Evolutionary conservation across 2,797 vertebrate genomes (phyloP).

Genomic region (Kryptolebias ocellatus): DNA sequence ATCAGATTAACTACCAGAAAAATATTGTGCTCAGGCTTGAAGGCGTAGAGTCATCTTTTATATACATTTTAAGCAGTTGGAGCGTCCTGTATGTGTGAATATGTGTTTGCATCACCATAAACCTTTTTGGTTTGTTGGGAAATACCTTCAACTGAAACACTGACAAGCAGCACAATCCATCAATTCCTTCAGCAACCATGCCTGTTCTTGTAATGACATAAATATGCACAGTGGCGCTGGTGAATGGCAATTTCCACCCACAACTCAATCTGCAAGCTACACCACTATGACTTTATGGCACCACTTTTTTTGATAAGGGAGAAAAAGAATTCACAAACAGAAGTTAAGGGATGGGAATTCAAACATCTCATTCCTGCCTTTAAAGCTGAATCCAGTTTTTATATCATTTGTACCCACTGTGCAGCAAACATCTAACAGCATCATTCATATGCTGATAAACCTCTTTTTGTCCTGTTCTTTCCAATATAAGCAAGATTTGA

Average conservation of each 20-base stretch:
- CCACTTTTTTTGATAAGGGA: slow-evolving; percentile 23
- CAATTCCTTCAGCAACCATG: slow-evolving; percentile 52
- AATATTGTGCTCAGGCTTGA: slow-evolving; percentile 64
- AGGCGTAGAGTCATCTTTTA: slow-evolving; percentile 70
- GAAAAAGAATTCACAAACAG: slow-evolving; percentile 22
- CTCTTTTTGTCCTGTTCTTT: slow-evolving; percentile 41
- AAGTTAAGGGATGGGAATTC: slow-evolving; percentile 11
- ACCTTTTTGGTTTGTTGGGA: slow-evolving; percentile 55
- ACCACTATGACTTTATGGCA: slow-evolving; percentile 25
- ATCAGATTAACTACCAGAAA: slow-evolving; percentile 77
- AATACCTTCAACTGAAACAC: slow-evolving; percentile 68
- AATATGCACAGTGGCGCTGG: slow-evolving; percentile 46
- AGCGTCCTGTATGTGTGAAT: slow-evolving; percentile 36
- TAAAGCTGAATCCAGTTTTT: slow-evolving; percentile 15
- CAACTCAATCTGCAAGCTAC: slow-evolving; percentile 36
- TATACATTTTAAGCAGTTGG: slow-evolving; percentile 54
- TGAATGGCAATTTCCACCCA: slow-evolving; percentile 68
- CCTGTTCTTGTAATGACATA: slow-evolving; percentile 61
- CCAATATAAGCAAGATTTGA: slow-evolving; percentile 22
- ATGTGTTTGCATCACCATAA: slow-evolving; percentile 24
- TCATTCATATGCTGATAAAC: slow-evolving; percentile 39
- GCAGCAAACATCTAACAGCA: slow-evolving; percentile 54
- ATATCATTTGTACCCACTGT: slow-evolving; percentile 9
- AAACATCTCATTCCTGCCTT: slow-evolving; percentile 2
- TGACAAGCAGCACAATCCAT: slow-evolving; percentile 59